Conservation (phyloP, 2,888 invertebrate species). For the Coleophora deauratella region DNA sequence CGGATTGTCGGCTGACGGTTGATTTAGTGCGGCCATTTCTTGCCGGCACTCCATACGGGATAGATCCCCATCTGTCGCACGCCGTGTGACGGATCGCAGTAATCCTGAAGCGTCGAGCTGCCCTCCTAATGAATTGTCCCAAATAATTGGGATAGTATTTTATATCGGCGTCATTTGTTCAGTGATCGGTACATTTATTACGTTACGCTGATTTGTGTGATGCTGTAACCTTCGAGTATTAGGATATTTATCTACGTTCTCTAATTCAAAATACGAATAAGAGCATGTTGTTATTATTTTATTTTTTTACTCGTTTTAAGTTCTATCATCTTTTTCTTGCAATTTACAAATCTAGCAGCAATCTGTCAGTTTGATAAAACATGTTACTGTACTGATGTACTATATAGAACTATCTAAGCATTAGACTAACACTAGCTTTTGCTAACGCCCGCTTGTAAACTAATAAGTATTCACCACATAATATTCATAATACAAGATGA, state of each 20-base stretch:
- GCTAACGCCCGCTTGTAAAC: too few relatives aligned
- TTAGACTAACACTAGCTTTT: too few relatives aligned
- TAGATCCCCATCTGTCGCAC: slow-evolving; percentile 62
- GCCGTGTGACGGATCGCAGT: slow-evolving; percentile 61
- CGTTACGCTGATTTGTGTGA: slow-evolving; percentile 61
- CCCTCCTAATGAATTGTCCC: slow-evolving; percentile 70
- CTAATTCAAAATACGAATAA: slow-evolving; percentile 6
- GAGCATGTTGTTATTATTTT: background rate
- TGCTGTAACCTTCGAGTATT: slow-evolving; percentile 53
- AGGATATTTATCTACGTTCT: slow-evolving; percentile 33
- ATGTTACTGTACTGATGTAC: too few relatives aligned
- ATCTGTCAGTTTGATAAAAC: too few relatives aligned
- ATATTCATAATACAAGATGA: background rate
- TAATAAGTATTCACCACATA: too few relatives aligned
- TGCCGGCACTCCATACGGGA: slow-evolving; percentile 65
- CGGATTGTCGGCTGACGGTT: slow-evolving; percentile 66
- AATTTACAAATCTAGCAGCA: too few relatives aligned
- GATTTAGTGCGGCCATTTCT: slow-evolving; percentile 69
- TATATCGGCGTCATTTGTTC: slow-evolving; percentile 68
- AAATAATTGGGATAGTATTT: slow-evolving; percentile 72
- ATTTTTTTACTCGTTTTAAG: too few relatives aligned
- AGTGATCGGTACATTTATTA: slow-evolving; percentile 66
- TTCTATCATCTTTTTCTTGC: too few relatives aligned
- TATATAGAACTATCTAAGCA: too few relatives aligned
- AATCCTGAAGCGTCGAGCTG: slow-evolving; percentile 59